phyloP scores from a whole-genome alignment of 2,113 vertebrate genomes.

The Orthonyx spaldingii region DNA sequence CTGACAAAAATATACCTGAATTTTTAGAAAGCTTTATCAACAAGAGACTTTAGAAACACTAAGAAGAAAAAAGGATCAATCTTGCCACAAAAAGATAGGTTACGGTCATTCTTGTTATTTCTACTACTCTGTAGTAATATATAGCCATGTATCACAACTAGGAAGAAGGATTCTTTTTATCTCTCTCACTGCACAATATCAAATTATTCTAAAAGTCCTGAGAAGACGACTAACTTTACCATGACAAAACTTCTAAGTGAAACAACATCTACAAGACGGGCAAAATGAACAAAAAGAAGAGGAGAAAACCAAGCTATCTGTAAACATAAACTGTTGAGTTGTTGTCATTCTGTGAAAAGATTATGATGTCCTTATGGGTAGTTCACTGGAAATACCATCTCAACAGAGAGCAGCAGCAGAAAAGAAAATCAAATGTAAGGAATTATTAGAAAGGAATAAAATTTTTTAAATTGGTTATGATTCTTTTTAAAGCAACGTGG shows the following conservation, averaged over 20 bases:
- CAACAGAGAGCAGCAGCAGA: background rate
- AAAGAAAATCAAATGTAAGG: background rate
- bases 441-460: background rate
- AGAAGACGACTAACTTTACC: background rate
- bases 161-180: background rate
- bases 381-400: background rate
- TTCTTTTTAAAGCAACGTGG: background rate
- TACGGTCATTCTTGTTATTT: background rate
- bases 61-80: background rate
- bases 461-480: rapidly evolving
- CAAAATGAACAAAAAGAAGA: background rate
- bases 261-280: background rate
- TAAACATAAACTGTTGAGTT: background rate
- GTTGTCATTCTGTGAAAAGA: background rate
- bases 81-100: background rate
- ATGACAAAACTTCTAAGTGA: background rate
- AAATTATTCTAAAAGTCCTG: background rate
- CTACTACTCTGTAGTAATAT: background rate
- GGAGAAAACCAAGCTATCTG: background rate
- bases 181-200: rapidly evolving
- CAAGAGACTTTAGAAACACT: background rate
- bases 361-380: background rate
- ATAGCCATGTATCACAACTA: background rate
- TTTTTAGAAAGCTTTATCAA: background rate
- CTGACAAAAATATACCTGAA: background rate